phyloP scores from a whole-genome alignment of 2,797 vertebrate genomes.

The Anabas testudineus region DNA sequence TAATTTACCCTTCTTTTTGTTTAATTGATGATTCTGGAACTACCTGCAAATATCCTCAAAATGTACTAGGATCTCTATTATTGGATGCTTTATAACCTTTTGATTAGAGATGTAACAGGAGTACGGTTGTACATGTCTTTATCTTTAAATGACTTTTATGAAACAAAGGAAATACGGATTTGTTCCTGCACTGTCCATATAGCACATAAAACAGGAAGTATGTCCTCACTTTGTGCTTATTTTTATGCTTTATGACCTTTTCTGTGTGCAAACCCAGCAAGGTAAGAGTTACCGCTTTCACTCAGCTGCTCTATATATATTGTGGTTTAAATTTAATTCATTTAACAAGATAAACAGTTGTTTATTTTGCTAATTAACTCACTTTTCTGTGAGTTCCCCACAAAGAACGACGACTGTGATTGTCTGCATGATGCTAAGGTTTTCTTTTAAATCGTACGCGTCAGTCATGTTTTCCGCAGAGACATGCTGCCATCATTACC shows the following conservation, averaged over 20 bases:
- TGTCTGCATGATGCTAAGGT: conserved; percentile 21
- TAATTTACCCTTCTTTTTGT: no score
- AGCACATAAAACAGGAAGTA: background rate
- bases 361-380: background rate
- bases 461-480: background rate
- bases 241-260: background rate
- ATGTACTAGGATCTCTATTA: no score
- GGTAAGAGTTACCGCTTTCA: background rate
- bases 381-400: background rate
- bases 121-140: no score
- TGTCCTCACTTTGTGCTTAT: background rate
- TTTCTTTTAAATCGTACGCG: background rate
- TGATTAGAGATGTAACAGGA: no score
- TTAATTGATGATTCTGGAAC: no score
- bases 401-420: background rate
- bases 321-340: background rate
- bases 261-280: background rate
- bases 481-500: background rate
- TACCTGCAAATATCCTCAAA: no score
- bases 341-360: no score
- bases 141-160: no score
- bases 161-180: no score
- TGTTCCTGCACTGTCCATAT: no score
- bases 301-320: background rate
- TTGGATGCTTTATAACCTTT: no score